Conservation (phyloP, 2,113 vertebrate genomes). For the Phaethon lepturus region DNA sequence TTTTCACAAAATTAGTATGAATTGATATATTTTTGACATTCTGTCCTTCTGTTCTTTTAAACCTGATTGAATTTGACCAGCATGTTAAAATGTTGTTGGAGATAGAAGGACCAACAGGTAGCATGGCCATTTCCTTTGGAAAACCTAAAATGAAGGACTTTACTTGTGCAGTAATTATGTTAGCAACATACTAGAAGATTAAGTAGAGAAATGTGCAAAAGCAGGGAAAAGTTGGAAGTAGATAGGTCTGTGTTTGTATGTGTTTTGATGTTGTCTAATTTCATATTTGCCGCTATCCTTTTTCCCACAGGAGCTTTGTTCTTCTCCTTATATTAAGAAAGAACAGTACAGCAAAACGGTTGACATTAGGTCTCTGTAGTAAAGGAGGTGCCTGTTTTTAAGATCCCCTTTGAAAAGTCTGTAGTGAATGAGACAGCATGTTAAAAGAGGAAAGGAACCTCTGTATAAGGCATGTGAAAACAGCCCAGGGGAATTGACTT, state of each 20-base stretch:
- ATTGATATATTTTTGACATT: background rate
- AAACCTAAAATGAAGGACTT: background rate
- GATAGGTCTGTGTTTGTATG: background rate
- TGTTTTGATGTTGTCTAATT: background rate
- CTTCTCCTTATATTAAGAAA: background rate
- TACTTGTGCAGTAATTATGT: background rate
- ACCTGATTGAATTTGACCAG: background rate
- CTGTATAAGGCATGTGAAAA: background rate
- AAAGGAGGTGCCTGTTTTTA: background rate
- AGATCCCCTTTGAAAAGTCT: background rate
- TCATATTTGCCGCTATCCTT: background rate
- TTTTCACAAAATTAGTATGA: background rate
- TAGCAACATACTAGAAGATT: background rate
- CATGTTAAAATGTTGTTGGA: background rate
- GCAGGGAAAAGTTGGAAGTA: background rate
- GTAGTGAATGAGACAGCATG: background rate
- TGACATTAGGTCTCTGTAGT: background rate
- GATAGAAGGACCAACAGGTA: background rate
- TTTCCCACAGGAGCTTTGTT: background rate
- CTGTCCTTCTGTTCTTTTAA: background rate
- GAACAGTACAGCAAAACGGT: fast-evolving
- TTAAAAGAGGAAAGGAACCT: background rate
- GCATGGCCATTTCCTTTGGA: background rate
- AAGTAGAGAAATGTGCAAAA: background rate
- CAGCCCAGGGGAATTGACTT: background rate